Evolutionary conservation across 2,797 vertebrate species (phyloP).

Genomic region (Moxostoma hubbsi): DNA sequence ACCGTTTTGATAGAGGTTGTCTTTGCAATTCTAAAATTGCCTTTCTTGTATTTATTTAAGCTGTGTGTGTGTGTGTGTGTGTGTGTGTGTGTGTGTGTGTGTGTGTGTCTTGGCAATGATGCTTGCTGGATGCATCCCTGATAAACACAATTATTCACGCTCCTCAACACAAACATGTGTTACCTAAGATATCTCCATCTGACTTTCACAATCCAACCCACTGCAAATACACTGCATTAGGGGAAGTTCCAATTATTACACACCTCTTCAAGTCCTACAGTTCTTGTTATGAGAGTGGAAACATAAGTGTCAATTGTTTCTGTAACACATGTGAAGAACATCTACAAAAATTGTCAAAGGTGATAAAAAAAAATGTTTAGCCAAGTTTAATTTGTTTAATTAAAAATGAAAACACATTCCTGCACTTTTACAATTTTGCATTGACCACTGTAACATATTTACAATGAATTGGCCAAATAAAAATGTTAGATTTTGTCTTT

Average conservation of each 20-base stretch:
- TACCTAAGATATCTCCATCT: constrained; percentile 24
- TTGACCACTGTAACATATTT: neutral
- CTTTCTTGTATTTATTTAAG: constrained; percentile 17
- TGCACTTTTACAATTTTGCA: neutral
- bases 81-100: constrained; percentile 5
- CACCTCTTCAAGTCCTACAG: too few species aligned
- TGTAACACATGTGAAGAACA: neutral
- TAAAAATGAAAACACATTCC: neutral
- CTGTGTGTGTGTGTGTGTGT: constrained; percentile 26
- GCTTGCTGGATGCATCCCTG: constrained; percentile 25
- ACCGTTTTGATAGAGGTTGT: neutral
- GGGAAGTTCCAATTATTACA: neutral
- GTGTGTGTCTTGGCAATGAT: constrained; percentile 34
- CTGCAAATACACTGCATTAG: neutral
- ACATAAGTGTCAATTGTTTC: neutral
- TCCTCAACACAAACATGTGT: constrained; percentile 34
- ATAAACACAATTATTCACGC: constrained; percentile 44
- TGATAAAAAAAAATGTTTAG: neutral
- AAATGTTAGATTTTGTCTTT: too few species aligned
- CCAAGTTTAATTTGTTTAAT: neutral
- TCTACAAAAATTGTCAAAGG: neutral
- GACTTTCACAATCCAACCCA: constrained; percentile 18
- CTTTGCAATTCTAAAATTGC: constrained; percentile 1
- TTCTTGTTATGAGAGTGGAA: neutral
- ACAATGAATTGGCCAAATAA: too few species aligned